Conservation (phyloP, 1,140 invertebrate genomes). For the Mycetomoellerius zeteki region DNA sequence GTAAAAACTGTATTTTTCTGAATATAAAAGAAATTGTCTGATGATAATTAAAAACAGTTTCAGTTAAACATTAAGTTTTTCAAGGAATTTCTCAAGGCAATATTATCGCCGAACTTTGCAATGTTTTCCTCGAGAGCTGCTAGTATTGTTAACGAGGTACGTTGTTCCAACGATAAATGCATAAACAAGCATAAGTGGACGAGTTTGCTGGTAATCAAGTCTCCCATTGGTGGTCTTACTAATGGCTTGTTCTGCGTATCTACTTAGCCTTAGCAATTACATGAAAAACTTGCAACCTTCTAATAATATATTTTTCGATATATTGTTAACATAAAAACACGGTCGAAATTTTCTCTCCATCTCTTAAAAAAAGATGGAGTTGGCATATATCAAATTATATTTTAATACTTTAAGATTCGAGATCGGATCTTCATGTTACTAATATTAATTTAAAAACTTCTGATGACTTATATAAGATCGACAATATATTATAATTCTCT, state of each 20-base stretch:
- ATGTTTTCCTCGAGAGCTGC: constrained; percentile 16
- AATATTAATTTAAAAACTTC: neutral
- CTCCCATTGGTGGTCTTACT: constrained; percentile 33
- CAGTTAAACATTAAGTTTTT: neutral
- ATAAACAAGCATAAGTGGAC: constrained; percentile 42
- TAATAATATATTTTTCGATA: neutral
- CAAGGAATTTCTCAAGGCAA: neutral
- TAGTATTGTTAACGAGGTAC: constrained; percentile 31
- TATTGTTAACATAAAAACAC: neutral
- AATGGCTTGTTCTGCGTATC: constrained; percentile 19
- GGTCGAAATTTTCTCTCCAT: neutral
- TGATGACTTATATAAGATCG: neutral
- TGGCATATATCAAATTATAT: neutral
- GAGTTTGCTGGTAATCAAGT: constrained; percentile 44
- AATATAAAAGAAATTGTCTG: neutral
- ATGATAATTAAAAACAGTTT: neutral
- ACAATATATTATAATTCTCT: neutral
- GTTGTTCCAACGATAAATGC: constrained; percentile 42
- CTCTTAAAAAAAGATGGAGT: neutral
- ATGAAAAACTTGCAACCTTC: constrained; percentile 26
- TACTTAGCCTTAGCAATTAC: constrained; percentile 1
- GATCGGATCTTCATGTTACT: neutral
- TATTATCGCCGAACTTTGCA: constrained; percentile 48
- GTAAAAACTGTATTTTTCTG: neutral
- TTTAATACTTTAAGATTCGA: constrained; percentile 16